Percentiles rank a stretch among this genome's conserved stretches.
These are phyloP conservation scores for Lissonota sp. DNA, from an alignment of 2,888 invertebrate species.

Conservation along the genomic window DNA sequence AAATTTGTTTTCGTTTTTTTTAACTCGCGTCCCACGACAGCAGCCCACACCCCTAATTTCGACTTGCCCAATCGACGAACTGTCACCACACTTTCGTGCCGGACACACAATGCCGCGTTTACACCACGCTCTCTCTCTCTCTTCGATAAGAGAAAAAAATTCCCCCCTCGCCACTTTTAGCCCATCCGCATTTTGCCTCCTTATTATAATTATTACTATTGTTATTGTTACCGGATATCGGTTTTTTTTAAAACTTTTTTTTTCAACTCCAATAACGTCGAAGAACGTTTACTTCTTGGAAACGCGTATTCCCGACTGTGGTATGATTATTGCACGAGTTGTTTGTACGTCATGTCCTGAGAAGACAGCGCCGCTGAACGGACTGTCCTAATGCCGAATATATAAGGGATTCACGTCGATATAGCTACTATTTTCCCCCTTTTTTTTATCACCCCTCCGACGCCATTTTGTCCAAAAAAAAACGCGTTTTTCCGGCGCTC, in stretches of 20 bases:
- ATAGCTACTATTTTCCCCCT: slow-evolving; percentile 41
- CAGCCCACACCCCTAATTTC: slow-evolving; percentile 75
- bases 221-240: slow-evolving; percentile 17
- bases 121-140: slow-evolving; percentile 42
- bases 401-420: slow-evolving; percentile 56
- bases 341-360: slow-evolving; percentile 73
- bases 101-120: slow-evolving; percentile 30
- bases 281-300: slow-evolving; percentile 71
- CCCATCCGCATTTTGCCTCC: neutral
- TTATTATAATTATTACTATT: slow-evolving; percentile 32
- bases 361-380: slow-evolving; percentile 71
- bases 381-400: slow-evolving; percentile 53
- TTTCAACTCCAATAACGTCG: slow-evolving; percentile 54
- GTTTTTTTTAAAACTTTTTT: slow-evolving; percentile 12
- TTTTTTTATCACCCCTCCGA: slow-evolving; percentile 15
- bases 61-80: slow-evolving; percentile 62
- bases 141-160: slow-evolving; percentile 48
- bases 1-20: slow-evolving; percentile 67
- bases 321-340: slow-evolving; percentile 76
- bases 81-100: slow-evolving; percentile 72
- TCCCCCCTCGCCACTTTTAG: slow-evolving; percentile 42
- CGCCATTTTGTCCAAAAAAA: slow-evolving; percentile 35
- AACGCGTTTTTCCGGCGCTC: slow-evolving; percentile 5
- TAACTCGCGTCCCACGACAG: slow-evolving; percentile 72
- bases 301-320: slow-evolving; percentile 74